Conservation (phyloP, 2,888 invertebrate genomes). For the Phytoseiulus persimilis region DNA sequence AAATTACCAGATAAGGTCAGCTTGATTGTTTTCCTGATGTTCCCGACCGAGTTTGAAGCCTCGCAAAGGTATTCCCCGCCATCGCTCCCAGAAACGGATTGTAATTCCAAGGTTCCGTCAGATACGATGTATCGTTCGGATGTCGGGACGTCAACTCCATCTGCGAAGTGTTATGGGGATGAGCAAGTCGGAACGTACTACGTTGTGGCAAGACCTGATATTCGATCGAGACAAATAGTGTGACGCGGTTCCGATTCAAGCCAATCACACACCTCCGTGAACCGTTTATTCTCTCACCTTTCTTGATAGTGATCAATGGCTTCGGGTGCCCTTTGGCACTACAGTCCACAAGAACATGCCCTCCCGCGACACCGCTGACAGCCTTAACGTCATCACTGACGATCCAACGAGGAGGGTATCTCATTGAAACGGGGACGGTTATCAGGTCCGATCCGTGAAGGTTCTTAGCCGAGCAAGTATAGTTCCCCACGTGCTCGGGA, state of each 20-base stretch:
- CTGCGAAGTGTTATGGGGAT: too few relatives aligned
- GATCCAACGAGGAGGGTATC: neutral
- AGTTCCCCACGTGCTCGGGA: neutral
- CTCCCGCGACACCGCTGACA: neutral
- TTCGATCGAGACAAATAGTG: too few relatives aligned
- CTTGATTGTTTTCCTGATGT: neutral
- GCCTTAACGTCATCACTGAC: neutral
- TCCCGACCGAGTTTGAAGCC: conserved; percentile 9
- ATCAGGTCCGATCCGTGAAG: neutral
- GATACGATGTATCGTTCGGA: neutral
- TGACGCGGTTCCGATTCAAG: too few relatives aligned
- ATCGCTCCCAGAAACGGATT: neutral
- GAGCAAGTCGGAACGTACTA: too few relatives aligned
- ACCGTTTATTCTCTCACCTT: neutral
- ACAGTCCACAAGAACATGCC: neutral
- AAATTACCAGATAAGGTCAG: neutral
- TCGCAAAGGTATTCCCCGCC: neutral
- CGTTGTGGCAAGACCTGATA: too few relatives aligned
- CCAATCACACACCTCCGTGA: too few relatives aligned
- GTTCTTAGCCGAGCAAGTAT: neutral
- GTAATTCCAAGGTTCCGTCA: neutral
- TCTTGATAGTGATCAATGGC: neutral
- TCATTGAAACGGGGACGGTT: neutral
- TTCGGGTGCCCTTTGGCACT: neutral
- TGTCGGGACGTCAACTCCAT: neutral